phyloP scores from a whole-genome alignment of 1,140 invertebrate genomes.

The Xylocopa sonorina region DNA sequence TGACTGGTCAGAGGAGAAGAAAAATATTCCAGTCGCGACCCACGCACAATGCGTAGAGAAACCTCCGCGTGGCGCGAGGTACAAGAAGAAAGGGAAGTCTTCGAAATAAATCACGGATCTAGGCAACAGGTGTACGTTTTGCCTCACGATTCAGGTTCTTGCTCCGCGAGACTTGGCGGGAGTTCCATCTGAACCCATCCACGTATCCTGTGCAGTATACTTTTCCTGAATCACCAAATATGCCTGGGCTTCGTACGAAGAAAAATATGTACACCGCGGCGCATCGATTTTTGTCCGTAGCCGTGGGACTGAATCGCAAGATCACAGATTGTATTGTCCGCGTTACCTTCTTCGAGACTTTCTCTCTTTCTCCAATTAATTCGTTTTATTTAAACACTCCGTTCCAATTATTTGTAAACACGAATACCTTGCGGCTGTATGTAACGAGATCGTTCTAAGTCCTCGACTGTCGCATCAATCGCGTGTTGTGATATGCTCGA shows the following conservation, averaged over 20 bases:
- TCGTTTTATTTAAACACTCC: neutral
- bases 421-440: no score
- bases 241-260: neutral
- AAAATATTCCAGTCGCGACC: constrained; percentile 62
- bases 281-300: constrained; percentile 23
- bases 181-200: constrained; percentile 45
- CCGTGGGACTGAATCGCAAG: constrained; percentile 8
- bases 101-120: constrained; percentile 69
- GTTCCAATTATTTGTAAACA: no score
- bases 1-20: constrained; percentile 20
- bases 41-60: constrained; percentile 62
- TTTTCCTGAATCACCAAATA: constrained; percentile 63
- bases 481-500: neutral
- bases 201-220: constrained; percentile 39
- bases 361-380: neutral
- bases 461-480: neutral
- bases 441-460: no score
- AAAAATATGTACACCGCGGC: constrained; percentile 26
- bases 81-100: constrained; percentile 63
- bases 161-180: constrained; percentile 34
- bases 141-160: constrained; percentile 57
- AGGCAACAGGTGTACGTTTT: constrained; percentile 70
- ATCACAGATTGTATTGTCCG: no score
- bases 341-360: neutral
- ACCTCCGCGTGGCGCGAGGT: constrained; percentile 36